Evolutionary conservation across 1,140 invertebrate species (phyloP).

Genomic region (Drosophila equinoxialis): DNA sequence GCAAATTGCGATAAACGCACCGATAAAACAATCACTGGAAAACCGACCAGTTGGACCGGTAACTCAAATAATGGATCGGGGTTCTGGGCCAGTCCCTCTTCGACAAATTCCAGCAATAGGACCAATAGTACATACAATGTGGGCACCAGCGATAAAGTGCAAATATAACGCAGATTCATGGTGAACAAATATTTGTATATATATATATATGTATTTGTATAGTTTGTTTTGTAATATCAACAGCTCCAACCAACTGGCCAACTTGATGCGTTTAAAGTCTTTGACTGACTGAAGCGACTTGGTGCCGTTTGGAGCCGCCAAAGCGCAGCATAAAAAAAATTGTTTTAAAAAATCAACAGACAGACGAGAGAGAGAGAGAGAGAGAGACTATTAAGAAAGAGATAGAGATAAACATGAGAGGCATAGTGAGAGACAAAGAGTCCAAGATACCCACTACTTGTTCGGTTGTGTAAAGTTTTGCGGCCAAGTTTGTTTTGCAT

Average conservation of each 20-base stretch:
- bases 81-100: slow-evolving; percentile 72
- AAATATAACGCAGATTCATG: slow-evolving; percentile 75
- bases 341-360: slow-evolving; percentile 27
- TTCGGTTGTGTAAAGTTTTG: slow-evolving; percentile 54
- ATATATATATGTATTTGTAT: slow-evolving; percentile 7
- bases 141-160: slow-evolving; percentile 65
- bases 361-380: too few species aligned
- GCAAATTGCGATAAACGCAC: slow-evolving; percentile 92
- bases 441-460: slow-evolving; percentile 48
- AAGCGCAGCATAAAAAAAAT: slow-evolving; percentile 58
- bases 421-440: slow-evolving; percentile 38
- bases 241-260: slow-evolving; percentile 30
- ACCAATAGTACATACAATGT: slow-evolving; percentile 74
- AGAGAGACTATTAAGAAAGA: slow-evolving; percentile 27
- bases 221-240: slow-evolving; percentile 13
- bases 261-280: slow-evolving; percentile 74
- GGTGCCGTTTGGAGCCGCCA: slow-evolving; percentile 52
- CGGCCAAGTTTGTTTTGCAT: slow-evolving; percentile 75
- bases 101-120: slow-evolving; percentile 68
- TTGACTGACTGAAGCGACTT: slow-evolving; percentile 66
- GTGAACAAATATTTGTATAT: slow-evolving; percentile 9
- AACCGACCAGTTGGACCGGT: slow-evolving; percentile 91
- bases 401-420: slow-evolving; percentile 5
- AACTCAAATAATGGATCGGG: slow-evolving; percentile 88
- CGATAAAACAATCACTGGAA: slow-evolving; percentile 91